Conservation (phyloP, 2,113 vertebrate species). For the Esox niger region DNA sequence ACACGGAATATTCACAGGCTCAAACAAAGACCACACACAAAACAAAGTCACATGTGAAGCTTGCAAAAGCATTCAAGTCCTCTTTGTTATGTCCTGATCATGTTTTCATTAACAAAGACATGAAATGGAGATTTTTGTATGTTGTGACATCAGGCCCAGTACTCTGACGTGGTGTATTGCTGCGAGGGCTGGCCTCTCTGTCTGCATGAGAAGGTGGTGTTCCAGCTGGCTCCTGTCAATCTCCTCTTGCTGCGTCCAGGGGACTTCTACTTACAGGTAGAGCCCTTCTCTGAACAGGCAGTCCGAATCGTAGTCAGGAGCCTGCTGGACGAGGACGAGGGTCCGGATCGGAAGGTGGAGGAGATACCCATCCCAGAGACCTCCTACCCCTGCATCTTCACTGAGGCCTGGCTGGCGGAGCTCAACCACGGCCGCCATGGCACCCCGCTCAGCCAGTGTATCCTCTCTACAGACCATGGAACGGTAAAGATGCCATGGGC, state of each 20-base stretch:
- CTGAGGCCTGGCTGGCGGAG: constrained; percentile 76
- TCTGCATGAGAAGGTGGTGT: constrained; percentile 76
- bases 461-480: constrained; percentile 78
- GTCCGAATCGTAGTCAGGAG: constrained; percentile 79
- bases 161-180: constrained; percentile 77
- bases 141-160: constrained; percentile 71
- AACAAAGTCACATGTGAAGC: too few species aligned
- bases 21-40: too few species aligned
- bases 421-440: constrained; percentile 70
- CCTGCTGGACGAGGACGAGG: constrained; percentile 74
- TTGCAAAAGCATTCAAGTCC: too few species aligned
- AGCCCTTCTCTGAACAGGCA: constrained; percentile 73
- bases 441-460: constrained; percentile 72
- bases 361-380: constrained; percentile 73
- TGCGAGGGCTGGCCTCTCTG: constrained; percentile 92
- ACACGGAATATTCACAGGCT: too few species aligned
- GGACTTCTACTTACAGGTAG: constrained; percentile 89
- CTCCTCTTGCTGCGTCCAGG: constrained; percentile 76
- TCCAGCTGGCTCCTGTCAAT: constrained; percentile 80
- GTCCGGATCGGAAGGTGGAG: constrained; percentile 58
- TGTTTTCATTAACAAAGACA: too few species aligned
- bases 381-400: constrained; percentile 77
- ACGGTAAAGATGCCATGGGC: constrained; percentile 79
- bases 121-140: not conserved
- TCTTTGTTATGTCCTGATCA: too few species aligned